Percentiles rank a stretch among this genome's conserved stretches.
Conservation (phyloP, 2,113 vertebrate genomes). For the Perca fluviatilis region DNA sequence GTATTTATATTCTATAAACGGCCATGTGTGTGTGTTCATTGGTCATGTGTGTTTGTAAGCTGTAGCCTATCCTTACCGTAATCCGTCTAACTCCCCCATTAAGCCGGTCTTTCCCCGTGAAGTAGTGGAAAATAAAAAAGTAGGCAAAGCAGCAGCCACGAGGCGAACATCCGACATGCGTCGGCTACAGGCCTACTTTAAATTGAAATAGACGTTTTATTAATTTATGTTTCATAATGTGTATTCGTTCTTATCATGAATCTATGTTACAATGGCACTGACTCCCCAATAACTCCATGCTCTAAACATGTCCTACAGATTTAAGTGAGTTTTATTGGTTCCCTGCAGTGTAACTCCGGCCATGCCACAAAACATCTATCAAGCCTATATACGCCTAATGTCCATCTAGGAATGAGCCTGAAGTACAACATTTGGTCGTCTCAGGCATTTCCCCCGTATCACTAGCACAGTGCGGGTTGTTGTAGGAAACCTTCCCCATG, state of each 20-base stretch:
- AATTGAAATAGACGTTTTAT: neutral
- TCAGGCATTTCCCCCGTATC: neutral
- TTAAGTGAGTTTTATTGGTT: neutral
- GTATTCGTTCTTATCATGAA: neutral
- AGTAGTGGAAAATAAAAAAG: slow-evolving; percentile 23
- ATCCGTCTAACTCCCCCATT: slow-evolving; percentile 55
- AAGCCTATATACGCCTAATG: neutral
- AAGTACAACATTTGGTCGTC: neutral
- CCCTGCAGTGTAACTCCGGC: neutral
- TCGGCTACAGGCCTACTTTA: neutral
- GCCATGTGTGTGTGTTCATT: neutral
- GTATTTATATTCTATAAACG: neutral
- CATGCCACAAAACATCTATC: neutral
- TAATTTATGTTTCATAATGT: neutral
- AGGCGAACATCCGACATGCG: neutral
- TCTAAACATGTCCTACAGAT: neutral
- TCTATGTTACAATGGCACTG: neutral
- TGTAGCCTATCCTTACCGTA: slow-evolving; percentile 75
- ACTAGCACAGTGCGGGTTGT: slow-evolving; percentile 26
- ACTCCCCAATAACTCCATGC: slow-evolving; percentile 2
- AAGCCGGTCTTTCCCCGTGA: slow-evolving; percentile 28
- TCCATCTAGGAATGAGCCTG: neutral
- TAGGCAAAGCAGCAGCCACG: neutral
- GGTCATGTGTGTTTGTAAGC: neutral
- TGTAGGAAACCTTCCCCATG: slow-evolving; percentile 42